Evolutionary conservation across 1,140 invertebrate genomes (phyloP), one percentile per base, ranked within the genome.

Genomic region (Bombus huntii): DNA sequence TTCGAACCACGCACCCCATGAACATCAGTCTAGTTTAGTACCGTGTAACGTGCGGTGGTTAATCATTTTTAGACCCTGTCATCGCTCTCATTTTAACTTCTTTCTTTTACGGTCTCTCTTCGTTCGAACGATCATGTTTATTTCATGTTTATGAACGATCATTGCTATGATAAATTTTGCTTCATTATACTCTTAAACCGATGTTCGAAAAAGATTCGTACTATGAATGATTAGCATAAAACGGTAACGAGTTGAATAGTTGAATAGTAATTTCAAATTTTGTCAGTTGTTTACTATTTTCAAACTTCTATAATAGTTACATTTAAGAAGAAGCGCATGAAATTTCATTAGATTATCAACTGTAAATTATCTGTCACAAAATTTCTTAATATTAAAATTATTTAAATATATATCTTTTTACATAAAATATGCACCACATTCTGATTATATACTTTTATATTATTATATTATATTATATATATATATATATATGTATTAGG

Each of bases 1-100:
- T 88, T 92, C 87, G 81, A 73, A 72, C 39, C 81, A n/a, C 53
- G 66, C 74, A 85, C 72, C 62, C 72, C 42, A 53, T 13, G 57
- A 89, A 31, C 79, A 86, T 89, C 83, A 71, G 81, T 82, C 83
- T 85, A 79, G 83, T 89, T 89, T 89, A 89, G 78, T 79, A 62
- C 83, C 53, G 42, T 77, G 74, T 89, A 88, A 86, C 87, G 81
- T 39, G 62, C 62, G n/a, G 53, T 65, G 22, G 70, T 79, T 82
- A 82, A 76, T 79, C 74, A 78, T 68, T 89, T 88, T 74, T 72
- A 66, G 65, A 79, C 57, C 13, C 76, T 83, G 80, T 72, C 81
- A 62, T 80, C 53, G 70, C 25, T 80, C 53, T 25, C 53, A 4
- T 70, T 84, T 71, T 53, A n/a, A 13, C 47, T 37, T 57, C 15